Evolutionary conservation across 2,888 invertebrate species (phyloP), one percentile per base, ranked within the genome.

Genomic region (Dascillus cervinus): DNA sequence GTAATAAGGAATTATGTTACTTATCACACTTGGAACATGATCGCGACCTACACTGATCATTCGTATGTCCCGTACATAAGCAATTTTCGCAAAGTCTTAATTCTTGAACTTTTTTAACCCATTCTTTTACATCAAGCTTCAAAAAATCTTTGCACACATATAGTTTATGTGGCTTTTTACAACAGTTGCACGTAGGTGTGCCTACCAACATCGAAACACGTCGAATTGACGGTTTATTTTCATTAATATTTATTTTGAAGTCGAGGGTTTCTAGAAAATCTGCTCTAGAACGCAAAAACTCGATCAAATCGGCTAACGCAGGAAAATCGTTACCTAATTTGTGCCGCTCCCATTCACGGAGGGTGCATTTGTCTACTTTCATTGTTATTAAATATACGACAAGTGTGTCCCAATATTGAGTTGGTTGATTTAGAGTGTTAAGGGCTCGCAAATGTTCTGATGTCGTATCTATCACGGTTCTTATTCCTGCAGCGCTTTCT

Each of bases 221-320:
- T n/a, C n/a, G n/a, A n/a, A n/a, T n/a, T n/a, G n/a, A n/a, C n/a
- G n/a, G n/a, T n/a, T n/a, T n/a, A n/a, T n/a, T n/a, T n/a, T n/a
- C n/a, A n/a, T n/a, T n/a, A n/a, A n/a, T n/a, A n/a, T n/a, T n/a
- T n/a, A n/a, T n/a, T n/a, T n/a, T n/a, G n/a, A n/a, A n/a, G n/a
- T 25, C 11, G 3, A 32, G 5, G 3, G 17, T 32, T 19, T 26
- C 32, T 3, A 32, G 8, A n/a, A 20, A 13, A 9, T 32, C 32
- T 1, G 32, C 26, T 21, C 14, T 26, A 13, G 4, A 6, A 6
- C 4, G 19, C 2, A 31, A 10, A 26, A 31, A 31, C 2, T 12
- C 4, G 5, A 3, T 31, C 2, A 31, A 3, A 10, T 25, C 20
- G 1, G 12, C 13, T 5, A 31, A 17, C 3, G 19, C 11, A 4